phyloP scores from a whole-genome alignment of 2,113 vertebrate species.

The Progne subis region DNA sequence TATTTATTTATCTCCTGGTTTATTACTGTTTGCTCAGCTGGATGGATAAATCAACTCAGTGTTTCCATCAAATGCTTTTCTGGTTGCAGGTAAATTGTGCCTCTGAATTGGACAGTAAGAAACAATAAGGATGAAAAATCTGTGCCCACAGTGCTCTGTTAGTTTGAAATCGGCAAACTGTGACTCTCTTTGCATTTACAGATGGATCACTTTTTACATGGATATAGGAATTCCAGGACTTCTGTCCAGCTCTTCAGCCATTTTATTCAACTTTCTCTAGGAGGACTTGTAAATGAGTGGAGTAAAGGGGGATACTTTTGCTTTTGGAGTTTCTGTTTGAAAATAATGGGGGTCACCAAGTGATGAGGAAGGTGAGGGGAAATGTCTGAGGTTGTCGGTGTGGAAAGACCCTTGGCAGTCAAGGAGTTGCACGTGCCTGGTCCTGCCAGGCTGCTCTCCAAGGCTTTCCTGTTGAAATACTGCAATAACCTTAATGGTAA shows the following conservation, averaged over 20 bases:
- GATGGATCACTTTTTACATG: not conserved
- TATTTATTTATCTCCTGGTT: not conserved
- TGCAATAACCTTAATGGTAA: too few species aligned
- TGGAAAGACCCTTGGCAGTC: not conserved
- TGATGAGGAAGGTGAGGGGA: not conserved
- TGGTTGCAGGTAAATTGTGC: not conserved
- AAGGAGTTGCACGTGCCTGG: fast-evolving
- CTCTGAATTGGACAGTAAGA: not conserved
- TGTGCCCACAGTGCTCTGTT: not conserved
- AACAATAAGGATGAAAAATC: not conserved
- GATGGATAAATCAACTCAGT: not conserved
- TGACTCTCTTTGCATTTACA: not conserved
- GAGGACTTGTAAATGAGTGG: not conserved
- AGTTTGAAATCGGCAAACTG: not conserved
- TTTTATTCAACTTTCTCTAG: not conserved
- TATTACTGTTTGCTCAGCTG: not conserved
- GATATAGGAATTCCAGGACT: not conserved
- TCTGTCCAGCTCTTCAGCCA: not conserved
- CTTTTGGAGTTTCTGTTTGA: not conserved
- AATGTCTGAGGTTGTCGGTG: fast-evolving
- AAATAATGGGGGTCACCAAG: not conserved
- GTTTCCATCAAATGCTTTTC: not conserved
- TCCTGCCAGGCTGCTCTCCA: not conserved
- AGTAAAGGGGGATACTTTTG: not conserved
- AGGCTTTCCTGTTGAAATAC: not conserved